These are phyloP conservation scores for Eulithis testata DNA, from an alignment of 2,888 invertebrate genomes.

Conservation along the genomic window DNA sequence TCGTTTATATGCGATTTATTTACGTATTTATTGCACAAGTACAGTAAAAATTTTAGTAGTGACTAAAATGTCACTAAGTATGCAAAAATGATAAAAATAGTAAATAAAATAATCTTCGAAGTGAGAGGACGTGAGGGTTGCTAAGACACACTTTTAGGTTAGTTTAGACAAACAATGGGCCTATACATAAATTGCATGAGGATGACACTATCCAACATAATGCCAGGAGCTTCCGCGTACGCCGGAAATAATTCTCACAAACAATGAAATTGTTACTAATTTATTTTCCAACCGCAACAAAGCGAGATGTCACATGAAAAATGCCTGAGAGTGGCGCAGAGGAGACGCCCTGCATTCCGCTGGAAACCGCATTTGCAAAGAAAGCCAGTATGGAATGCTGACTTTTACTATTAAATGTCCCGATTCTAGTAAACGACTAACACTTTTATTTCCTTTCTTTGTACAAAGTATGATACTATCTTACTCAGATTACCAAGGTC, in stretches of 20 bases:
- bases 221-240: constrained; percentile 45
- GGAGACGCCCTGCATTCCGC: constrained; percentile 76
- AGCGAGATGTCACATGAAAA: constrained; percentile 84
- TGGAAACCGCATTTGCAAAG: constrained; percentile 21
- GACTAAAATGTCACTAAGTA: no score
- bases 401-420: no score
- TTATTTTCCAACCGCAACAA: constrained; percentile 82
- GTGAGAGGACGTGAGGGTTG: no score
- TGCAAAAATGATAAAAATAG: no score
- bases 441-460: no score
- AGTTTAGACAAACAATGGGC: neutral
- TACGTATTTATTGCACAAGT: no score
- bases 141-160: neutral
- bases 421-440: no score
- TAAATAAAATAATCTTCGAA: no score
- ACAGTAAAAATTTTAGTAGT: no score
- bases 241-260: constrained; percentile 73
- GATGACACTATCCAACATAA: constrained; percentile 36
- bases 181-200: constrained; percentile 3
- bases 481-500: no score
- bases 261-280: constrained; percentile 84
- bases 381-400: constrained; percentile 6
- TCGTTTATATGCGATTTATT: no score
- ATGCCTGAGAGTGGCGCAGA: constrained; percentile 68
- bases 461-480: no score